Percentiles rank a stretch among this genome's conserved stretches.
Conservation (phyloP, 2,113 vertebrate species). For the Perca schrenkii region DNA sequence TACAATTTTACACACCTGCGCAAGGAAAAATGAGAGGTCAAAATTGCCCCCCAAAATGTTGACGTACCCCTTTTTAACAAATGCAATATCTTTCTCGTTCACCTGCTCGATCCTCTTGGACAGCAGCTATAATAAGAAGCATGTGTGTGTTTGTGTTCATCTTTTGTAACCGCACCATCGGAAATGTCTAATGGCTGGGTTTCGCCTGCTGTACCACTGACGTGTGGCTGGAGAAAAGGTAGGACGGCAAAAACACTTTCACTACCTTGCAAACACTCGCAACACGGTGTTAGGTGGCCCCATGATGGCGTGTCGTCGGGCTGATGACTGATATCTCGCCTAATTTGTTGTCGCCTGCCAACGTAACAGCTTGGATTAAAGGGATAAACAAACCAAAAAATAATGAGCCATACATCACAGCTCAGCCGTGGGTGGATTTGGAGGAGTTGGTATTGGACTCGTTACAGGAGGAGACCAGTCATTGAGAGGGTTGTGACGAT, state of each 20-base stretch:
- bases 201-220: slow-evolving; percentile 18
- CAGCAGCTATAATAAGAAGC: slow-evolving; percentile 22
- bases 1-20: background rate
- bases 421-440: slow-evolving; percentile 67
- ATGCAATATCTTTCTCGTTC: background rate
- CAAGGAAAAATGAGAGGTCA: background rate
- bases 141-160: slow-evolving; percentile 1
- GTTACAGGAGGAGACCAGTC: slow-evolving; percentile 42
- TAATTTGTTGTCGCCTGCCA: slow-evolving; percentile 67
- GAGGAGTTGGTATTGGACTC: slow-evolving; percentile 55
- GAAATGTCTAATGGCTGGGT: slow-evolving; percentile 9
- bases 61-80: slow-evolving; percentile 4
- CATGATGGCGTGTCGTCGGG: background rate
- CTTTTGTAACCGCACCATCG: background rate
- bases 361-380: slow-evolving; percentile 74
- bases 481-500: slow-evolving; percentile 32
- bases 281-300: background rate
- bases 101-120: background rate
- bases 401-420: slow-evolving; percentile 67
- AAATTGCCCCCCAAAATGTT: slow-evolving; percentile 21
- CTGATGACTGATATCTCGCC: slow-evolving; percentile 55
- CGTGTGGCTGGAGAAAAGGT: background rate
- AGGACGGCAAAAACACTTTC: background rate
- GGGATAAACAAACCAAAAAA: slow-evolving; percentile 68
- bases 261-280: background rate